These are phyloP conservation scores for Syrrhaptes paradoxus DNA, from an alignment of 2,113 vertebrate genomes.

Conservation along the genomic window DNA sequence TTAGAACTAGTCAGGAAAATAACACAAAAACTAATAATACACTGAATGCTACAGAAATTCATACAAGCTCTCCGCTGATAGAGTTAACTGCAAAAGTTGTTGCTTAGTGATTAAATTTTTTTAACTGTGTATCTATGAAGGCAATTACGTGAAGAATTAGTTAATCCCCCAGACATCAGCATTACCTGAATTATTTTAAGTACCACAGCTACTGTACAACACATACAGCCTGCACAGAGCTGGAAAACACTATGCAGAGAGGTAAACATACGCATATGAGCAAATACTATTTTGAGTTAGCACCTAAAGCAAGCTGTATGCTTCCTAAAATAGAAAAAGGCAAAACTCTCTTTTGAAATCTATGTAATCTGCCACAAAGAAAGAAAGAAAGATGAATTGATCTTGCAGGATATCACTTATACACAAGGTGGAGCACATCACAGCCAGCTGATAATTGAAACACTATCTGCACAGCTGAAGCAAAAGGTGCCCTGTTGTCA, in stretches of 20 bases:
- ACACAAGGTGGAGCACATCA: not conserved
- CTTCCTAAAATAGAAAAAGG: slow-evolving; percentile 16
- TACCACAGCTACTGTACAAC: not conserved
- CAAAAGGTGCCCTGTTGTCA: not conserved
- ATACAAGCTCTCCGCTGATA: not conserved
- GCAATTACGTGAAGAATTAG: slow-evolving; percentile 10
- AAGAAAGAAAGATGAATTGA: not conserved
- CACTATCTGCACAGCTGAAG: not conserved
- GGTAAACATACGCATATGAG: slow-evolving; percentile 13
- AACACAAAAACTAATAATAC: not conserved
- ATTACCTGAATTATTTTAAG: slow-evolving; percentile 17
- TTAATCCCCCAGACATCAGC: slow-evolving; percentile 22
- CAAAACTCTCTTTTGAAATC: not conserved
- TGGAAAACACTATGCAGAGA: not conserved
- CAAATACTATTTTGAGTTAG: not conserved
- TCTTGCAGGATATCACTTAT: not conserved
- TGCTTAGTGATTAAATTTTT: not conserved
- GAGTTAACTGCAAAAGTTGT: not conserved
- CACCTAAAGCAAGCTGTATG: not conserved
- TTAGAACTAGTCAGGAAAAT: not conserved
- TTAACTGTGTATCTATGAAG: not conserved
- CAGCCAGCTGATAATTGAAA: not conserved
- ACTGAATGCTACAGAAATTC: not conserved
- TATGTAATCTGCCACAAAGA: not conserved
- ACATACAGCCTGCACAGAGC: not conserved